These are phyloP conservation scores for Neomonachus schauinslandi DNA, from an alignment of 2,113 vertebrate species.

Conservation along the genomic window DNA sequence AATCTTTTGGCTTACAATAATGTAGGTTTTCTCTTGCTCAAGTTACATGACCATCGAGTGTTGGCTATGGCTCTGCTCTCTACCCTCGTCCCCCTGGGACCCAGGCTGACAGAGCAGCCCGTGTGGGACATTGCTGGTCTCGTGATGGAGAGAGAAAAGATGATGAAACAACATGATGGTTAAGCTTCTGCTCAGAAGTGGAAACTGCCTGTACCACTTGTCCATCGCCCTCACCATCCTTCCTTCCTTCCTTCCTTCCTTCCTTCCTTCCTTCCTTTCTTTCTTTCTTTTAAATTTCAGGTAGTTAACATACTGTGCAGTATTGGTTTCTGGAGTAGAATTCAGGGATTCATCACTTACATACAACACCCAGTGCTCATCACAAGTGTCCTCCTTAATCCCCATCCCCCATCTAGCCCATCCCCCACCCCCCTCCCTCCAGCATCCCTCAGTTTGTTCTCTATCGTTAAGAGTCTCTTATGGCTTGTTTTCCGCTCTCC, in stretches of 20 bases:
- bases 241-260: no score
- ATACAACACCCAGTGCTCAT: background rate
- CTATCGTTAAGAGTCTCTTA: background rate
- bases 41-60: rapidly evolving
- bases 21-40: background rate
- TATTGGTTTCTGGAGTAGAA: background rate
- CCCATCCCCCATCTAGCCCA: background rate
- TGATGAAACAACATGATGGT: no score
- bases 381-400: background rate
- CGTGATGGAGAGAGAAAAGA: background rate
- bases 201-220: rapidly evolving
- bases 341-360: background rate
- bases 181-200: background rate
- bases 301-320: background rate
- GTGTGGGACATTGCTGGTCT: background rate
- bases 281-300: background rate
- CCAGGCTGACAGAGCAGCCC: background rate
- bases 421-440: background rate
- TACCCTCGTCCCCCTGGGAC: background rate
- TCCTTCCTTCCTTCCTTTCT: no score
- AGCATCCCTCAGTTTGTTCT: background rate
- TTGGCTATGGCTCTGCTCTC: background rate
- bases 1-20: background rate
- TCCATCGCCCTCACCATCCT: background rate
- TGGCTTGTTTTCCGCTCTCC: background rate